Conservation (phyloP, 1,140 invertebrate genomes). For the Drosophila paulistorum region DNA sequence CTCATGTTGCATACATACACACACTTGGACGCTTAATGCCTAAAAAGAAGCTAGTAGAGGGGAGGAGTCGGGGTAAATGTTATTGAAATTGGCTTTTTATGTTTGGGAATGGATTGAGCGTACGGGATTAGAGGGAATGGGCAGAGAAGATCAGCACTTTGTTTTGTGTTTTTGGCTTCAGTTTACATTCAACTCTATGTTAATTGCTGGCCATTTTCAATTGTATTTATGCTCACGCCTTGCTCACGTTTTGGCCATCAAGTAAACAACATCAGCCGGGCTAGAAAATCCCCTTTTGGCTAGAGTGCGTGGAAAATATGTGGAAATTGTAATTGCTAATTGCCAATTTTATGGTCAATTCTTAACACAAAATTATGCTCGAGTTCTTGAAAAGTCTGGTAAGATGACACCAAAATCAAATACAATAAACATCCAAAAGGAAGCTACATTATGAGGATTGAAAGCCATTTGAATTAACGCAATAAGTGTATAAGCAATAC, state of each 20-base stretch:
- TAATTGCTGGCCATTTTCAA: constrained; percentile 78
- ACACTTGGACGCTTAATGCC: neutral
- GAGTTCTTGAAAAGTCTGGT: constrained; percentile 19
- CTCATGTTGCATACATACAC: constrained; percentile 56
- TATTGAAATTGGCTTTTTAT: constrained; percentile 82
- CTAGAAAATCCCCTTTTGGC: constrained; percentile 11
- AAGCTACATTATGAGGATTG: neutral
- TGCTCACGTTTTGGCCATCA: constrained; percentile 79
- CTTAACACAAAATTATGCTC: constrained; percentile 54
- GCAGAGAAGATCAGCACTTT: constrained; percentile 7
- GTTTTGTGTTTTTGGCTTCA: neutral
- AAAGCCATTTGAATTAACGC: neutral
- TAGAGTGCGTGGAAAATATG: constrained; percentile 42
- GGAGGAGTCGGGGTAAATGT: constrained; percentile 44
- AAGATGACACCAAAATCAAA: constrained; percentile 22
- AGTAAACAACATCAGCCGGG: constrained; percentile 25
- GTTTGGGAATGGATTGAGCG: constrained; percentile 47
- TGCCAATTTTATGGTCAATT: constrained; percentile 70
- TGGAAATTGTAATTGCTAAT: constrained; percentile 59
- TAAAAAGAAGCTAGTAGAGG: constrained; percentile 24
- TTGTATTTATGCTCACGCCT: constrained; percentile 78
- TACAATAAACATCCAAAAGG: constrained; percentile 20
- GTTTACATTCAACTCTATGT: constrained; percentile 37
- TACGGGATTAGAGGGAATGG: neutral
- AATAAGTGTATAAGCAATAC: too few relatives aligned